Conservation (phyloP, 2,113 vertebrate species). For the Melanerpes aurifrons region DNA sequence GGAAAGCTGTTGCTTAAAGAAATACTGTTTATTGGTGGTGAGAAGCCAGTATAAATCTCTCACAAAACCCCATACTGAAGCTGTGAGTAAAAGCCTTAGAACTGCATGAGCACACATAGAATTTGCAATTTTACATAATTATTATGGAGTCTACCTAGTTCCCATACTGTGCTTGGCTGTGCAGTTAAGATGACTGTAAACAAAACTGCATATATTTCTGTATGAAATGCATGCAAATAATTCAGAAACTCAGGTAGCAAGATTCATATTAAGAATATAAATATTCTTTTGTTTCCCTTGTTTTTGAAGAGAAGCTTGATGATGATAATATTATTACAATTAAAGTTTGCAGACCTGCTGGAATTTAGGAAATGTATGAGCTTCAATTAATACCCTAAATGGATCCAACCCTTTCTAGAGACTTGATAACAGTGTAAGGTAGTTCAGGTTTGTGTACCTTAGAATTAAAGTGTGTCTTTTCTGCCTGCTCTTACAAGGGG, state of each 20-base stretch:
- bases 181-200: not conserved
- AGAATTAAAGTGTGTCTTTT: not conserved
- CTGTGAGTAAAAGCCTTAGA: not conserved
- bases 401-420: not conserved
- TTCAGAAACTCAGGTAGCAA: not conserved
- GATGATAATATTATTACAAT: not conserved
- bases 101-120: not conserved
- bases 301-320: not conserved
- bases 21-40: not conserved
- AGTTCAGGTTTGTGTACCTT: not conserved
- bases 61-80: not conserved
- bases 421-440: not conserved
- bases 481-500: rapidly evolving
- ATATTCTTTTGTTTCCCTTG: not conserved
- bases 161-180: not conserved
- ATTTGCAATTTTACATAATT: not conserved
- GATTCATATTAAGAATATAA: not conserved
- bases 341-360: not conserved
- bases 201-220: not conserved
- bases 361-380: not conserved
- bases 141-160: not conserved
- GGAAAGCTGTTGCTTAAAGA: not conserved
- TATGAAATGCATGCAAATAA: not conserved
- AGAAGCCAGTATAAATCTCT: not conserved
- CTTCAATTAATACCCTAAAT: not conserved